These are phyloP conservation scores for Bombus pascuorum DNA, from an alignment of 1,140 invertebrate genomes.

Conservation along the genomic window DNA sequence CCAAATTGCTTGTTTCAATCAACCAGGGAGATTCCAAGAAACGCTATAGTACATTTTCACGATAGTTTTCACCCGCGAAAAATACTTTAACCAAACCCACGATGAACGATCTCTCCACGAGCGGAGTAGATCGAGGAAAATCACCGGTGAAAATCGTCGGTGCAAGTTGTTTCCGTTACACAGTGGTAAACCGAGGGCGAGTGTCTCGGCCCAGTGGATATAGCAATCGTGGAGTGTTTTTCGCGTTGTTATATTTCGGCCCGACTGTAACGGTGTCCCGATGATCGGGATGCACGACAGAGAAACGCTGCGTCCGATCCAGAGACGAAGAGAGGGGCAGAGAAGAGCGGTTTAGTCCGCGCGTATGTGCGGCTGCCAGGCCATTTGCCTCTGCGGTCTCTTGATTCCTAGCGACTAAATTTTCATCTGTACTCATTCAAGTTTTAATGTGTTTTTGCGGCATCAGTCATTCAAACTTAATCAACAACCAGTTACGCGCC, in stretches of 20 bases:
- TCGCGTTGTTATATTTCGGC: conserved; percentile 75
- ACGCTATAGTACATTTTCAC: background rate
- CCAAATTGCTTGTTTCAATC: background rate
- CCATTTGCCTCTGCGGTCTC: conserved; percentile 81
- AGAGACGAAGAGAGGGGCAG: conserved; percentile 41
- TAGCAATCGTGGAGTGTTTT: conserved; percentile 76
- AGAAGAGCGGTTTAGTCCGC: conserved; percentile 54
- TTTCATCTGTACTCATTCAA: conserved; percentile 82
- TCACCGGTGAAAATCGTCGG: conserved; percentile 60
- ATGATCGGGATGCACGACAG: conserved; percentile 57
- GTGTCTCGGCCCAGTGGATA: conserved; percentile 62
- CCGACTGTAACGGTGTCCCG: conserved; percentile 60
- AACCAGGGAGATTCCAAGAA: background rate
- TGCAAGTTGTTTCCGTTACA: conserved; percentile 70
- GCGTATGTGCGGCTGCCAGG: conserved; percentile 76
- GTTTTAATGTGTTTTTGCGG: conserved; percentile 83
- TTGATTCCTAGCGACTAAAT: conserved; percentile 81
- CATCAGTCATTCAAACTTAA: conserved; percentile 83
- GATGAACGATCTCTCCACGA: conserved; percentile 16
- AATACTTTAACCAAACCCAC: background rate
- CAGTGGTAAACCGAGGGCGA: conserved; percentile 63
- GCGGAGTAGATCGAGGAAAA: conserved; percentile 39
- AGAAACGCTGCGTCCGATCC: background rate
- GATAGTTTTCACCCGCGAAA: background rate
- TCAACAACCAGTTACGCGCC: conserved; percentile 76